Evolutionary conservation across 2,888 invertebrate genomes (phyloP), one percentile per base, ranked within the genome.

Genomic region (Acheta domesticus): DNA sequence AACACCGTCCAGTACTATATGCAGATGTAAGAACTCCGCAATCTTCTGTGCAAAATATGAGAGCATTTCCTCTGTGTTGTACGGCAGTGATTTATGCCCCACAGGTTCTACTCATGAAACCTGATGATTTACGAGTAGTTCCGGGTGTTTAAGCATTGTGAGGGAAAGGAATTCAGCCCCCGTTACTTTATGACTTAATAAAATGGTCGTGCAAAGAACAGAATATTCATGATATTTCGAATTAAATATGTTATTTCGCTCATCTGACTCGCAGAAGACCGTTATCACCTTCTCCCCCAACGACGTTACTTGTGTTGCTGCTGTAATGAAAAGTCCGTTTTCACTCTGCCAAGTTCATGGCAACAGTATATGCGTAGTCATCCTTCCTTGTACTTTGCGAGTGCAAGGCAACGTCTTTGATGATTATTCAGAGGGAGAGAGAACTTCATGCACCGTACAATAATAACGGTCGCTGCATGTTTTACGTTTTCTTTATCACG

Each of bases 101-200:
- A n/a, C 5, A 16, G 16, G 62, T 62, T 62, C 62, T 36, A 36
- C 36, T 36, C 36, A 36, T 36, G 36, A 36, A 36, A 8, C 36
- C 36, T 62, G 14, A 62, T 19, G 62, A 19, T 62, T 19, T 62
- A n/a, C 62, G 62, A 62, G 62, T 19, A 62, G 11, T 62, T 62
- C 62, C 62, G 62, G 62, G n/a, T 62, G n/a, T 62, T 62, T n/a
- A 62, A 62, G 62, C 14, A 62, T n/a, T n/a, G 62, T n/a, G 62
- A 62, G n/a, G 62, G 62, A n/a, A 62, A 62, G n/a, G 62, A 62
- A 62, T 62, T 62, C n/a, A 36, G 62, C 62, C 16, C n/a, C 14
- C n/a, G n/a, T 14, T 19, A 62, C 62, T 62, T 62, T n/a, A 62
- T 62, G 14, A 62, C 16, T 19, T 62, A 14, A n/a, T 62, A 62